Percentiles rank a stretch among this genome's conserved stretches.
phyloP scores from a whole-genome alignment of 2,113 vertebrate species.

The Empidonax alnorum region DNA sequence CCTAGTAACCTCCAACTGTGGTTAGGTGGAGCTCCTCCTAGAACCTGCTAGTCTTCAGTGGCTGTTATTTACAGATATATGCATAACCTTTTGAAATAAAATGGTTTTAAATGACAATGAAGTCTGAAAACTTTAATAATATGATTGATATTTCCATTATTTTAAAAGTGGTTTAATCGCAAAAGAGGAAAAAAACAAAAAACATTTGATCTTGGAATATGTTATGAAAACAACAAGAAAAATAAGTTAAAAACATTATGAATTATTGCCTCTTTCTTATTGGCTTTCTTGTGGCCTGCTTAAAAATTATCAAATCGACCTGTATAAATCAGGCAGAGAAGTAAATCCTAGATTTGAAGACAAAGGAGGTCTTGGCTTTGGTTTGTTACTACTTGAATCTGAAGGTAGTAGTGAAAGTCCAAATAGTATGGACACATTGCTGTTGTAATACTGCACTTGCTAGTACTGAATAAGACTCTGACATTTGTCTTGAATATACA shows the following conservation, averaged over 20 bases:
- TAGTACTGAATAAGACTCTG: not conserved
- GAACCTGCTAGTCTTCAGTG: not conserved
- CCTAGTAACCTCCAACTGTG: not conserved
- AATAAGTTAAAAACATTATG: not conserved
- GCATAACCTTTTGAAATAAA: not conserved
- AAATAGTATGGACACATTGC: not conserved
- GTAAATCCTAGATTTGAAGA: not conserved
- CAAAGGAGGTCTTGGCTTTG: not conserved
- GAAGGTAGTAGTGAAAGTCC: not conserved
- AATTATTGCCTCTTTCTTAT: not conserved
- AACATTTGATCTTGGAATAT: not conserved
- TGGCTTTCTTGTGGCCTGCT: not conserved
- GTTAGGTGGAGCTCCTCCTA: not conserved
- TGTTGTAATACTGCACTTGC: not conserved
- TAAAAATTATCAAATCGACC: not conserved
- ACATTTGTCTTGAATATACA: not conserved
- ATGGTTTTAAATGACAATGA: not conserved
- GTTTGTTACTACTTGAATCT: not conserved
- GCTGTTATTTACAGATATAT: not conserved
- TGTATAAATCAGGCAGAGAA: not conserved
- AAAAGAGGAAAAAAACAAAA: not conserved
- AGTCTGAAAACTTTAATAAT: not conserved
- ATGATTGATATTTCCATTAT: not conserved
- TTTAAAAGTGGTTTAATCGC: not conserved
- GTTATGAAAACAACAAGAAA: not conserved